Conservation (phyloP, 2,797 vertebrate species). For the Synaphobranchus kaupii region DNA sequence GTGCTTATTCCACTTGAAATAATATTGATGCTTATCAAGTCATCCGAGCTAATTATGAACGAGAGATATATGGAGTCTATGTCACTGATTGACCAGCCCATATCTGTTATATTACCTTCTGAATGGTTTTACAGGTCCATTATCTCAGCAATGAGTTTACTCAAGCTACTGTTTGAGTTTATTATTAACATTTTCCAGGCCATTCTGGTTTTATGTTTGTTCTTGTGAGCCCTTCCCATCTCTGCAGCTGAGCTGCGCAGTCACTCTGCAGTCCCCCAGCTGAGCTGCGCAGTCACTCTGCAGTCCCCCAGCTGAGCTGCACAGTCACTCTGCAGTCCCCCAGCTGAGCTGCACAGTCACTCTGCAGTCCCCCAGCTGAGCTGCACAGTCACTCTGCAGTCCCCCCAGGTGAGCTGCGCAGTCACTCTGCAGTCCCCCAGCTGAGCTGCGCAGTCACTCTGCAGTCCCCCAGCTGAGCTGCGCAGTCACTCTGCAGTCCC, state of each 20-base stretch:
- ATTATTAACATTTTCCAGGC: background rate
- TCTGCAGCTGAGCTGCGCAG: background rate
- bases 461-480: no score
- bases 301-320: background rate
- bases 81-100: background rate
- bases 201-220: background rate
- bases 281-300: background rate
- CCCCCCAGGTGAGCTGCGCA: background rate
- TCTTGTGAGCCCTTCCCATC: background rate
- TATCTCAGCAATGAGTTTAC: slow-evolving; percentile 4
- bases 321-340: background rate
- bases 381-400: background rate
- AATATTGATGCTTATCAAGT: background rate
- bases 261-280: background rate
- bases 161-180: background rate
- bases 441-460: no score
- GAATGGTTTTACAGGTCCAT: background rate
- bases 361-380: background rate
- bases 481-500: no score
- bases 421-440: no score
- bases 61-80: background rate
- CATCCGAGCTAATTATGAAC: background rate
- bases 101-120: background rate
- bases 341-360: background rate
- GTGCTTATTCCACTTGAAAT: background rate